Conservation (phyloP, 2,888 invertebrate genomes). For the Chrysolina americana region DNA sequence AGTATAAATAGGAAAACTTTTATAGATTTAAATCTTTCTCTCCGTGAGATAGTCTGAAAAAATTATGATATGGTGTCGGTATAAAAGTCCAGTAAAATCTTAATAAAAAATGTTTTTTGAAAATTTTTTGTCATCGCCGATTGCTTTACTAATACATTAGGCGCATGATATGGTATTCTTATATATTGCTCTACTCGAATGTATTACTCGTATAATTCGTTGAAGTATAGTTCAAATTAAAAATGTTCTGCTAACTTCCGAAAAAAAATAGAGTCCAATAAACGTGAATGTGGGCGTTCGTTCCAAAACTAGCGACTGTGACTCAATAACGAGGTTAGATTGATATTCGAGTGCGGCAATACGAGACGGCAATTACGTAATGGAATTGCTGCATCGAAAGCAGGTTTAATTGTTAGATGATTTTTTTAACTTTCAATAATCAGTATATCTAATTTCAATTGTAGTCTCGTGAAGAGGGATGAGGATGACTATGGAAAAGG, state of each 20-base stretch:
- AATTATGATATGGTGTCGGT: too few species aligned
- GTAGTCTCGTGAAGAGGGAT: neutral
- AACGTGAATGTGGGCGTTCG: conserved; percentile 9
- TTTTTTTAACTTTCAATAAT: neutral
- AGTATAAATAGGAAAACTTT: too few species aligned
- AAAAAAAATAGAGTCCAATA: neutral
- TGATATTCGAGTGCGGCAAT: conserved; percentile 13
- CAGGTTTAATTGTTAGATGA: conserved; percentile 2
- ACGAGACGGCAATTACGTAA: conserved; percentile 15
- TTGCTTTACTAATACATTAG: too few species aligned
- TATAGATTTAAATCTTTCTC: too few species aligned
- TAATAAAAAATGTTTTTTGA: too few species aligned
- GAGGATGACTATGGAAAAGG: too few species aligned
- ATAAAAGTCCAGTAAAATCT: too few species aligned
- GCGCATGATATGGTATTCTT: too few species aligned
- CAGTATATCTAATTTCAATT: neutral
- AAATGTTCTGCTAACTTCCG: neutral
- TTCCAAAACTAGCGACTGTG: neutral
- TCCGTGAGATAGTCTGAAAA: too few species aligned
- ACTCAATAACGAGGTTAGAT: conserved; percentile 3
- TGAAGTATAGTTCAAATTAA: neutral
- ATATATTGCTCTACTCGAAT: too few species aligned
- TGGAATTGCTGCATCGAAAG: conserved; percentile 3
- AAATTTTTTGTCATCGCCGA: too few species aligned
- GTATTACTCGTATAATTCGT: too few species aligned